A percentile compares a stretch with the other conserved stretches of the same genome.
Evolutionary conservation across 2,113 vertebrate species (phyloP).

Genomic region (Morone saxatilis): DNA sequence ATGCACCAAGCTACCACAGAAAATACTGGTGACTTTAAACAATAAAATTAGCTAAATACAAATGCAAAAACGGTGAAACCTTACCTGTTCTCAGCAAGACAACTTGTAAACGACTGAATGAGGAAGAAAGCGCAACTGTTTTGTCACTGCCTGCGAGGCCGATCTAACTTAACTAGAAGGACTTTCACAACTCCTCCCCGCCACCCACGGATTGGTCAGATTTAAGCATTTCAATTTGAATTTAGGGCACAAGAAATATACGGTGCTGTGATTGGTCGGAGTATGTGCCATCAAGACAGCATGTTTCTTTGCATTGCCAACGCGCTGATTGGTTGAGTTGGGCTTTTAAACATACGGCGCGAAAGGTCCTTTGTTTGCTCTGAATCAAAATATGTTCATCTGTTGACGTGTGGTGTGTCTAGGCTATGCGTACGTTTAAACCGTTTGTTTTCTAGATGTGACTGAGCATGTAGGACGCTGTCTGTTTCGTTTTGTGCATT

Average conservation of each 20-base stretch:
- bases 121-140: conserved; percentile 75
- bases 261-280: conserved; percentile 56
- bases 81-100: conserved; percentile 74
- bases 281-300: fast-evolving
- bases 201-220: conserved; percentile 65
- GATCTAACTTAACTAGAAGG: conserved; percentile 78
- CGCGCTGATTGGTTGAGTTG: conserved; percentile 67
- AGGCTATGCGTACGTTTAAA: background rate
- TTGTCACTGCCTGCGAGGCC: conserved; percentile 67
- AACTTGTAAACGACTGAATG: conserved; percentile 55
- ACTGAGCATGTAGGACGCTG: background rate
- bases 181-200: conserved; percentile 63
- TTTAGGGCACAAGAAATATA: fast-evolving
- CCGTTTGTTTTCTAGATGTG: conserved; percentile 3
- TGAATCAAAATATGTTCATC: background rate
- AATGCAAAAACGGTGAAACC: fast-evolving
- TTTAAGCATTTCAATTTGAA: conserved; percentile 71
- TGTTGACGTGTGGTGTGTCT: background rate
- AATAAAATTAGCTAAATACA: background rate
- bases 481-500: background rate
- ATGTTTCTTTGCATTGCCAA: background rate
- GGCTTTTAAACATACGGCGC: conserved; percentile 85
- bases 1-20: fast-evolving
- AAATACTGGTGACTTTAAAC: fast-evolving
- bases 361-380: conserved; percentile 67